Conservation (phyloP, 2,888 invertebrate genomes). For the Linnaemya tessellans region DNA sequence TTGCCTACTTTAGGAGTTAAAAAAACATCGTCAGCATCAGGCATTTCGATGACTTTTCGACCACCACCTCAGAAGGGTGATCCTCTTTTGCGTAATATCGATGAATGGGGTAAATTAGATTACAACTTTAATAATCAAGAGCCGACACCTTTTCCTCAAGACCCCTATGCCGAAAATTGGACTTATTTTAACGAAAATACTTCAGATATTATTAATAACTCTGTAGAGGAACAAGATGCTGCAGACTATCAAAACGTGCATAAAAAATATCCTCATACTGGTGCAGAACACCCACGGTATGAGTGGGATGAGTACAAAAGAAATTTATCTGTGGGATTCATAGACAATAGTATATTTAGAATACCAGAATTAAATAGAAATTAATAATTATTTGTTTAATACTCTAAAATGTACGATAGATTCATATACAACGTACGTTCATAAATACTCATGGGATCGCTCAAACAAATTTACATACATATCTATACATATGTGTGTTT, state of each 20-base stretch:
- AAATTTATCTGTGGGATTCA: conserved; percentile 79
- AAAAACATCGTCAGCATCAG: conserved; percentile 53
- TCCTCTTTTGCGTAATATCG: conserved; percentile 79
- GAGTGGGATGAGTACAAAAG: conserved; percentile 78
- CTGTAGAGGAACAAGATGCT: conserved; percentile 76
- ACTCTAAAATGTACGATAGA: background rate
- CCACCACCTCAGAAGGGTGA: conserved; percentile 75
- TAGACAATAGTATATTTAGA: conserved; percentile 79
- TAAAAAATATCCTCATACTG: conserved; percentile 16
- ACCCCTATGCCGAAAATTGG: conserved; percentile 79
- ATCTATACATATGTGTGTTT: too few relatives aligned
- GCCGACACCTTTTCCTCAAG: conserved; percentile 75
- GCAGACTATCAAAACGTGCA: conserved; percentile 69
- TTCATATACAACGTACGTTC: background rate
- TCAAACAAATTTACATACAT: background rate
- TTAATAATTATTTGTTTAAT: conserved; percentile 1
- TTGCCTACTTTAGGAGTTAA: conserved; percentile 78
- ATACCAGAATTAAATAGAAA: conserved; percentile 74
- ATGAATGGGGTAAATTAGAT: conserved; percentile 82
- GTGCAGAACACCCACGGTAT: conserved; percentile 47
- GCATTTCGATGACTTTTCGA: conserved; percentile 45
- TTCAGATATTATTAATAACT: conserved; percentile 74
- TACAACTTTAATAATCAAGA: conserved; percentile 79
- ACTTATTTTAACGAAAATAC: conserved; percentile 78
- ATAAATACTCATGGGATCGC: background rate